phyloP scores from a whole-genome alignment of 1,140 invertebrate genomes.

The Mamestra configurata region DNA sequence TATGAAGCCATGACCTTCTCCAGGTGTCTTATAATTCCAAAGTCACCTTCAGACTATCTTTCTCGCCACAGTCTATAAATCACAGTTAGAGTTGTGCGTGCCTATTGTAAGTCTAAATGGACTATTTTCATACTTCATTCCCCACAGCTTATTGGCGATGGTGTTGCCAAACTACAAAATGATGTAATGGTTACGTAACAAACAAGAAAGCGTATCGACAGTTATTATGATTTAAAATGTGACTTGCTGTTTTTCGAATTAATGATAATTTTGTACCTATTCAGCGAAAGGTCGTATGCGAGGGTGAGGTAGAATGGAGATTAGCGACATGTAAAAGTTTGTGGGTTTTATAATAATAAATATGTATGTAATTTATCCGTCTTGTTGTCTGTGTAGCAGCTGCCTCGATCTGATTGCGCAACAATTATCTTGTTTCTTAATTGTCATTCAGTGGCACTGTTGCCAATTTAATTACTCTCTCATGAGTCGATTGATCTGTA shows the following conservation, averaged over 20 bases:
- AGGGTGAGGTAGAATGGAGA: background rate
- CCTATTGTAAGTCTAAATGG: slow-evolving; percentile 25
- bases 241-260: slow-evolving; percentile 10
- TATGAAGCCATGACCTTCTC: background rate
- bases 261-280: slow-evolving; percentile 15
- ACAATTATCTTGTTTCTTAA: slow-evolving; percentile 1
- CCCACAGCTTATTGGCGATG: background rate
- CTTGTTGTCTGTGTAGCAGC: background rate
- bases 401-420: background rate
- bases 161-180: slow-evolving; percentile 11
- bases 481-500: background rate
- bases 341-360: background rate
- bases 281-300: slow-evolving; percentile 9
- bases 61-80: slow-evolving; percentile 1
- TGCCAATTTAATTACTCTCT: background rate
- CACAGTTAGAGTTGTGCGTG: slow-evolving; percentile 14
- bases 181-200: slow-evolving; percentile 19
- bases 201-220: slow-evolving; percentile 18
- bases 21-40: slow-evolving; percentile 24
- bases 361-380: background rate
- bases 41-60: slow-evolving; percentile 8
- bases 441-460: background rate
- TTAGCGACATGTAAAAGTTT: background rate
- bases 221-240: slow-evolving; percentile 17
- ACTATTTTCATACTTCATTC: slow-evolving; percentile 1